These are phyloP conservation scores for Heliornis fulica DNA, from an alignment of 2,113 vertebrate genomes.

Conservation along the genomic window DNA sequence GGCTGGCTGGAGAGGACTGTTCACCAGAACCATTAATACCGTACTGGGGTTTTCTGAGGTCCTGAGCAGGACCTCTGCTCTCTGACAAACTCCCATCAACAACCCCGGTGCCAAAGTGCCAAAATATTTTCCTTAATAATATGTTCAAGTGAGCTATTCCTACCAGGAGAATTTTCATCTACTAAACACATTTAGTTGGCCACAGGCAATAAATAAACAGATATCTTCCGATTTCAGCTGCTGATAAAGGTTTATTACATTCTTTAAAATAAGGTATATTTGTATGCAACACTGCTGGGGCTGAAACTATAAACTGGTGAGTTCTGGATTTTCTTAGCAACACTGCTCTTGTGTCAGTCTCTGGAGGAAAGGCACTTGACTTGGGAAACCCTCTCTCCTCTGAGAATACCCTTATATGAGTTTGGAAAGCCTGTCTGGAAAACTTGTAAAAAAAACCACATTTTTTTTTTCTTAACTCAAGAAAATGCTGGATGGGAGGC, in stretches of 20 bases:
- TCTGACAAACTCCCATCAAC: background rate
- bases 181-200: background rate
- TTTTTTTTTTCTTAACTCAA: background rate
- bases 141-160: background rate
- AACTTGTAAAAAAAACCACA: background rate
- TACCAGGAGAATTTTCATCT: background rate
- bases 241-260: background rate
- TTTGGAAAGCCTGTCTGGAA: background rate
- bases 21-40: conserved; percentile 28
- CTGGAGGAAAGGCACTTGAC: background rate
- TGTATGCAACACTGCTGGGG: background rate
- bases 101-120: background rate
- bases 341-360: background rate
- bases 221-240: background rate
- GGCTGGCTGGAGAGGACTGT: background rate
- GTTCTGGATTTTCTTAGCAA: background rate
- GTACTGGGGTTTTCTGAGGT: background rate
- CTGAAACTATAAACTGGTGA: background rate
- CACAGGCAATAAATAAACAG: background rate
- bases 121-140: background rate
- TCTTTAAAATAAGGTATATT: background rate
- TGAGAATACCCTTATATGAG: background rate
- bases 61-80: background rate
- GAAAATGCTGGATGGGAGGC: background rate
- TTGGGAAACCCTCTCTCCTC: background rate